These are phyloP conservation scores for Sminthurinus aureus DNA, from an alignment of 2,888 invertebrate genomes.

Conservation along the genomic window DNA sequence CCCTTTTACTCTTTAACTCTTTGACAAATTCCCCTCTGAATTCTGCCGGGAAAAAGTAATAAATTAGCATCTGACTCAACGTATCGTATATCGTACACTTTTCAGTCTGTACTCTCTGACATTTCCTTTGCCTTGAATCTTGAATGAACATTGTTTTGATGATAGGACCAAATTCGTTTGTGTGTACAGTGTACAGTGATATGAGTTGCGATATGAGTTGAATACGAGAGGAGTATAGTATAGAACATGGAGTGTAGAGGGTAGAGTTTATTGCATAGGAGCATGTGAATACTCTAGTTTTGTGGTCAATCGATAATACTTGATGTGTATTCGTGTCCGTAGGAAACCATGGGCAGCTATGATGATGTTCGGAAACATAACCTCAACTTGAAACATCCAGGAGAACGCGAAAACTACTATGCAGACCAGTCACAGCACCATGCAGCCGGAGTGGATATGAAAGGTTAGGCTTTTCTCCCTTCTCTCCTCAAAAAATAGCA, in stretches of 20 bases:
- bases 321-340: background rate
- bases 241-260: too few relatives aligned
- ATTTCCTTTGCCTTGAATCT: too few relatives aligned
- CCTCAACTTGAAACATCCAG: constrained; percentile 37
- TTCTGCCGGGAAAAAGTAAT: too few relatives aligned
- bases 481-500: too few relatives aligned
- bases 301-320: background rate
- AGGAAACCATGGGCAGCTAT: constrained; percentile 51
- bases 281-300: background rate
- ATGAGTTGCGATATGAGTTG: too few relatives aligned
- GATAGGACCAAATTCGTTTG: too few relatives aligned
- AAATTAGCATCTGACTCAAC: too few relatives aligned
- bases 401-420: constrained; percentile 48
- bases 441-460: constrained; percentile 53
- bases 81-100: too few relatives aligned
- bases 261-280: background rate
- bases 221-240: too few relatives aligned
- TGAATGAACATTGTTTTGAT: too few relatives aligned
- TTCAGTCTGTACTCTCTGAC: too few relatives aligned
- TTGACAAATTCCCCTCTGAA: background rate
- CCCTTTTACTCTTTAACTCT: background rate
- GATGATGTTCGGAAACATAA: constrained; percentile 50
- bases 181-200: too few relatives aligned
- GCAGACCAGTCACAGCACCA: constrained; percentile 47
- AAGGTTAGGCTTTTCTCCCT: constrained; percentile 49